Base-by-base conservation (phyloP, 1,140 invertebrate genomes). In the Lucilia sericata region DNA sequence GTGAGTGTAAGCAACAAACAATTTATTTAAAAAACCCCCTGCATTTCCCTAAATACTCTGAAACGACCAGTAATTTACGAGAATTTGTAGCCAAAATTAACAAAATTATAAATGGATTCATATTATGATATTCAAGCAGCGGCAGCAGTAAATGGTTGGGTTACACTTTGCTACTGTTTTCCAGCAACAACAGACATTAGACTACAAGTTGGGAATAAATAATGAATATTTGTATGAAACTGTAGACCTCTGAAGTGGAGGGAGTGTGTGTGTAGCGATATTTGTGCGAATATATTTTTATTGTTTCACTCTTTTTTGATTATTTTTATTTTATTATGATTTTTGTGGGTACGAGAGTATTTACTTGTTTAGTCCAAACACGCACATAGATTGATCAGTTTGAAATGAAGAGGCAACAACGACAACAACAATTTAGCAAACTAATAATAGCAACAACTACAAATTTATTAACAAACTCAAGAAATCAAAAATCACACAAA, bases 41-140 rank as follows among this genome's bases (percentile, higher is more conserved):
- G 51, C 51, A 55, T 55, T 55, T 55, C 51, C 17, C 51, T 55
- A 55, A 55, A 55, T 55, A 42, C 5, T 42, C 42, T 10, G 10
- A 42, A 8, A 42, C 42, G 42, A 42, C 55, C 14, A 60, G 55
- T 60, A 70, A 70, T 70, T 70, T 70, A 70, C 65, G 65, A 21
- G 65, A 70, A 70, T 70, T 70, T 21, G 65, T 70, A 70, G 65
- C 65, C 65, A 70, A 70, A 70, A 55, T 55, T 55, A 55, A 55
- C 17, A 55, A 55, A 55, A 55, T 30, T 55, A 55, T 42, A 42
- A 42, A 10, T 42, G 42, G 42, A 42, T 42, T 42, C 25, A 30
- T 42, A 42, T 42, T 42, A 42, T 55, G 51, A n/a, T 12, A 12
- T 55, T 55, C 10, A 3, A 30, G 25, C 25, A 30, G 25, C 25